A percentile compares a stretch with the other conserved stretches of the same genome.
These are phyloP conservation scores for Ophiothrix spiculata DNA, from an alignment of 35 echinoderm and acorn worm species.

Conservation along the genomic window DNA sequence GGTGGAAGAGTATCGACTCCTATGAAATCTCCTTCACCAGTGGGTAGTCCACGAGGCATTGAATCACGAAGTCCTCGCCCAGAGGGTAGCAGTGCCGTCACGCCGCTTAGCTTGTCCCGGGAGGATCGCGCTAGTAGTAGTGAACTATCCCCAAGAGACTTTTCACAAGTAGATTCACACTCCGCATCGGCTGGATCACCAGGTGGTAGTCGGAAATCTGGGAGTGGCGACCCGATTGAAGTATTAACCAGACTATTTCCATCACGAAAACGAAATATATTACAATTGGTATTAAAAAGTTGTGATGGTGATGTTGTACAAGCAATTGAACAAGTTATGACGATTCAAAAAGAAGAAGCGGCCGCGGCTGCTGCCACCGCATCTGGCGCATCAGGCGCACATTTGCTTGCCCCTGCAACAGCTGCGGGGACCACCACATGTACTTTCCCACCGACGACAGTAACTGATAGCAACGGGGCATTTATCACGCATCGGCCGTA, in stretches of 20 bases:
- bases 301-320: slow-evolving; percentile 89
- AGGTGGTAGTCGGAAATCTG: neutral
- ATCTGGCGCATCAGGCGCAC: neutral
- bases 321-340: slow-evolving; percentile 94
- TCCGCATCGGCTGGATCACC: neutral
- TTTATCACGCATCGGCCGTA: slow-evolving; percentile 90
- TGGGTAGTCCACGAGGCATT: slow-evolving; percentile 26
- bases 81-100: slow-evolving; percentile 12
- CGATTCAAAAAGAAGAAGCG: slow-evolving; percentile 45
- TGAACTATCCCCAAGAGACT: slow-evolving; percentile 1
- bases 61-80: slow-evolving; percentile 7
- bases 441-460: slow-evolving; percentile 38
- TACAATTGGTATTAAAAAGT: slow-evolving; percentile 89
- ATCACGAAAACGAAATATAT: slow-evolving; percentile 81
- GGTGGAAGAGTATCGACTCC: slow-evolving; percentile 61
- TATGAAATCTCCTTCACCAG: slow-evolving; percentile 58
- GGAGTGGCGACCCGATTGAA: slow-evolving; percentile 61
- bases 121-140: slow-evolving; percentile 10
- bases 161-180: neutral
- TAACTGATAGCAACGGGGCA: slow-evolving; percentile 58
- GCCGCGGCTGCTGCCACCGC: slow-evolving; percentile 1
- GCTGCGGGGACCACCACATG: neutral
- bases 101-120: neutral
- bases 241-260: slow-evolving; percentile 82
- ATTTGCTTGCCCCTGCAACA: slow-evolving; percentile 13